Conservation (phyloP, 2,797 vertebrate genomes). For the Cyprinella venusta region DNA sequence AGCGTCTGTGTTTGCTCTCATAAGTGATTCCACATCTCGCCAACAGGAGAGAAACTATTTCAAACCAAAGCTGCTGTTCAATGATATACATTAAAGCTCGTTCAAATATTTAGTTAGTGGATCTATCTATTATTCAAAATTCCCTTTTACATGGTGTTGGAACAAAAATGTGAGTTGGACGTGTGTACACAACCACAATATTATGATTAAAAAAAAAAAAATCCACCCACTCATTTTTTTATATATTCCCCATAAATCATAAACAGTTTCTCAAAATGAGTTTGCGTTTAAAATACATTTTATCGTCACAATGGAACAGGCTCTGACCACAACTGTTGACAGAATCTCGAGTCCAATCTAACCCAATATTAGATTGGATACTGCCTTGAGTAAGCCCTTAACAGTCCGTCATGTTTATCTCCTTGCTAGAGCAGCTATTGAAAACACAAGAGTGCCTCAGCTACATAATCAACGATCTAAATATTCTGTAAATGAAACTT, state of each 20-base stretch:
- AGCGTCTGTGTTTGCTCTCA: slow-evolving; percentile 35
- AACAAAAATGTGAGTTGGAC: not conserved
- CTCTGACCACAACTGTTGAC: too few species aligned
- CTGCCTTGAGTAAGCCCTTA: too few species aligned
- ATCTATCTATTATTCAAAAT: not conserved
- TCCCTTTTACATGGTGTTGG: not conserved
- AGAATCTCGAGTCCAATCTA: too few species aligned
- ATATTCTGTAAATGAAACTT: not conserved
- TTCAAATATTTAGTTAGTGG: not conserved
- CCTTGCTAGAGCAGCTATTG: too few species aligned
- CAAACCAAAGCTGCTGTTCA: slow-evolving; percentile 9
- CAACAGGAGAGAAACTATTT: not conserved
- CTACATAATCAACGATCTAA: too few species aligned
- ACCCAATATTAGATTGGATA: too few species aligned
- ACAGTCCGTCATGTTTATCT: too few species aligned
- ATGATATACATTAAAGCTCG: not conserved
- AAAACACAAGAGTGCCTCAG: too few species aligned
- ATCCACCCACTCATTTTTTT: not conserved
- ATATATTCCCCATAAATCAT: not conserved
- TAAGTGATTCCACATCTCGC: not conserved
- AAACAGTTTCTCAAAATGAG: too few species aligned
- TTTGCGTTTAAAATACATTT: too few species aligned
- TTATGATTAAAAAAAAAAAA: not conserved
- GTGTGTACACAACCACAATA: not conserved
- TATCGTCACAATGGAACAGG: too few species aligned